Conservation (phyloP, 2,888 invertebrate genomes). For the Sphinx pinastri region DNA sequence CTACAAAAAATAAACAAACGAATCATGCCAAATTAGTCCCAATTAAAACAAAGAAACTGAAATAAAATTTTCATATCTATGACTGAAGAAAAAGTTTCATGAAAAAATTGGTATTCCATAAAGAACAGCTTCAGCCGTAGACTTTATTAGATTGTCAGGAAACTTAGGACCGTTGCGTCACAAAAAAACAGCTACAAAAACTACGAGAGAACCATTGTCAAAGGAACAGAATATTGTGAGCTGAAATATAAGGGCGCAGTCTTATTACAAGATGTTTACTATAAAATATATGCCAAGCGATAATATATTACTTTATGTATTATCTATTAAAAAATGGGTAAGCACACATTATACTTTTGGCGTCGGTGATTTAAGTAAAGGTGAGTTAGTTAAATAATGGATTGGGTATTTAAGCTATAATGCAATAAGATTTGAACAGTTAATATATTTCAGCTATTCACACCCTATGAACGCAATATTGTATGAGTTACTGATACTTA, state of each 20-base stretch:
- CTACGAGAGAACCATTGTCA: constrained; percentile 23
- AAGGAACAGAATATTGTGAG: constrained; percentile 17
- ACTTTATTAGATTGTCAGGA: constrained; percentile 7
- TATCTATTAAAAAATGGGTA: no score
- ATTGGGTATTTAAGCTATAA: no score
- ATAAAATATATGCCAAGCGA: background rate
- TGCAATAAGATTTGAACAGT: no score
- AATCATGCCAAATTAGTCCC: background rate
- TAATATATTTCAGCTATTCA: no score
- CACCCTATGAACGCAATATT: no score
- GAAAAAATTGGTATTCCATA: constrained; percentile 9
- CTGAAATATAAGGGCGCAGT: background rate
- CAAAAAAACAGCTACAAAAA: background rate
- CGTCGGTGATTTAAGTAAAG: no score
- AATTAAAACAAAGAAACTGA: constrained; percentile 10
- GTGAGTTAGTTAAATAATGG: no score
- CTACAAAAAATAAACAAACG: background rate
- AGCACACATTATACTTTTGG: no score
- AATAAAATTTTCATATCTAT: background rate
- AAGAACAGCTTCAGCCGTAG: background rate
- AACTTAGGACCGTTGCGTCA: constrained; percentile 8
- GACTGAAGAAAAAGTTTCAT: constrained; percentile 9
- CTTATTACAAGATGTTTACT: background rate
- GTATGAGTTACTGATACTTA: no score
- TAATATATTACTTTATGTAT: no score